A percentile compares a stretch with the other conserved stretches of the same genome.
These are phyloP conservation scores for Opisthocomus hoazin DNA, from an alignment of 2,113 vertebrate genomes.

Conservation along the genomic window DNA sequence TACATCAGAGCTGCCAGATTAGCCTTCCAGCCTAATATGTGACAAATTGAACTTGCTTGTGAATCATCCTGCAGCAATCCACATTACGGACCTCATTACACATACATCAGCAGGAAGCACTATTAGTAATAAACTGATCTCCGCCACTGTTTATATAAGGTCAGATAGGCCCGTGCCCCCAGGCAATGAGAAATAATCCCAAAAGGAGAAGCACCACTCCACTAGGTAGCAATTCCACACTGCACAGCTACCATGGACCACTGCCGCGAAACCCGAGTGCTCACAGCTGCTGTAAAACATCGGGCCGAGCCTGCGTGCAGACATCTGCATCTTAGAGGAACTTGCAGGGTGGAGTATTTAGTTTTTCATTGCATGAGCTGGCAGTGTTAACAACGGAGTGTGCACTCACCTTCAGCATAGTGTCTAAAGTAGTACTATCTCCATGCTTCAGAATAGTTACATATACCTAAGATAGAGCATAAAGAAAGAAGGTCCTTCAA, in stretches of 20 bases:
- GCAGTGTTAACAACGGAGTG: not conserved
- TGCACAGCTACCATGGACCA: not conserved
- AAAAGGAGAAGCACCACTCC: not conserved
- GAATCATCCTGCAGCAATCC: not conserved
- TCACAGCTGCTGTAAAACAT: not conserved
- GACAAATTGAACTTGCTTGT: not conserved
- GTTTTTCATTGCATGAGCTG: not conserved
- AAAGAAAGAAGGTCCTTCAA: not conserved
- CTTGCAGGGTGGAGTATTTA: not conserved
- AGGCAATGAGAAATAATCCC: not conserved
- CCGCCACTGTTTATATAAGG: not conserved
- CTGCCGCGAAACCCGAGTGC: not conserved
- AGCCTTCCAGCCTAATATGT: not conserved
- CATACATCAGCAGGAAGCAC: not conserved
- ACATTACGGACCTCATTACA: not conserved
- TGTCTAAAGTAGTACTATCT: constrained; percentile 87
- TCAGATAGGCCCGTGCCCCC: not conserved
- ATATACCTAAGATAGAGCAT: constrained; percentile 80
- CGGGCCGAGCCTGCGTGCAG: not conserved
- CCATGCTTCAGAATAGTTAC: constrained; percentile 95
- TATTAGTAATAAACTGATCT: not conserved
- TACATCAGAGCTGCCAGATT: not conserved
- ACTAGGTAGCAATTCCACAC: constrained; percentile 59
- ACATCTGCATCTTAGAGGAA: not conserved
- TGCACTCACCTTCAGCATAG: constrained; percentile 90